A percentile compares a stretch with the other conserved stretches of the same genome.
Evolutionary conservation across 1,140 invertebrate genomes (phyloP).

Genomic region (Cydia splendana): DNA sequence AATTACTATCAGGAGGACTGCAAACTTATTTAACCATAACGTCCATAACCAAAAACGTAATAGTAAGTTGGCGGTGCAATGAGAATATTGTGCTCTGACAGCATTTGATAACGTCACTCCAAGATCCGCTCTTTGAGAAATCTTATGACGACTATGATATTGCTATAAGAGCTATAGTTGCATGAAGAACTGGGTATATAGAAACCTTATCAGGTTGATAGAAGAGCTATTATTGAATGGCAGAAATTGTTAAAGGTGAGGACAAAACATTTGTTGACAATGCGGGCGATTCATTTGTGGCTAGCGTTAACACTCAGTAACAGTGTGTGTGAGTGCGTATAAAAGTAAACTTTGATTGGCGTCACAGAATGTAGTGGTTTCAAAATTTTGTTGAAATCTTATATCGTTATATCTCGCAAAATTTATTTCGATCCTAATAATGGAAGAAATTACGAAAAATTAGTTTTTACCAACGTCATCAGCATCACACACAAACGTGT

Average conservation of each 20-base stretch:
- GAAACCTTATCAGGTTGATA: neutral
- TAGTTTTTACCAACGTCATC: too few species aligned
- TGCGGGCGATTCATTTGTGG: neutral
- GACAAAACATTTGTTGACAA: neutral
- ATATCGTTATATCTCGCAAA: too few species aligned
- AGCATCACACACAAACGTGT: too few species aligned
- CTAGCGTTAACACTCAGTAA: neutral
- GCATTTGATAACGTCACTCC: conserved; percentile 5
- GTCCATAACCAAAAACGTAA: too few species aligned
- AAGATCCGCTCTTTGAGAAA: neutral
- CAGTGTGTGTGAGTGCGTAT: neutral
- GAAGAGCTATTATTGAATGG: neutral
- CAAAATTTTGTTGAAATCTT: too few species aligned
- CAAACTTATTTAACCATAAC: too few species aligned
- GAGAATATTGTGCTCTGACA: neutral
- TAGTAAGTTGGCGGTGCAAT: too few species aligned
- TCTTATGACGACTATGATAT: neutral
- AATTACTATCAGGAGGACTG: too few species aligned
- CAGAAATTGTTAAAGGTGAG: neutral
- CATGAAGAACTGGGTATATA: neutral
- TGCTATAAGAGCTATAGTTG: neutral
- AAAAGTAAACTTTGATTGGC: neutral
- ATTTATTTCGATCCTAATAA: too few species aligned
- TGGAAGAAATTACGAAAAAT: too few species aligned
- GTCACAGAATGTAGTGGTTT: neutral